These are phyloP conservation scores for Galleria mellonella DNA, from an alignment of 1,140 invertebrate genomes.

Conservation along the genomic window DNA sequence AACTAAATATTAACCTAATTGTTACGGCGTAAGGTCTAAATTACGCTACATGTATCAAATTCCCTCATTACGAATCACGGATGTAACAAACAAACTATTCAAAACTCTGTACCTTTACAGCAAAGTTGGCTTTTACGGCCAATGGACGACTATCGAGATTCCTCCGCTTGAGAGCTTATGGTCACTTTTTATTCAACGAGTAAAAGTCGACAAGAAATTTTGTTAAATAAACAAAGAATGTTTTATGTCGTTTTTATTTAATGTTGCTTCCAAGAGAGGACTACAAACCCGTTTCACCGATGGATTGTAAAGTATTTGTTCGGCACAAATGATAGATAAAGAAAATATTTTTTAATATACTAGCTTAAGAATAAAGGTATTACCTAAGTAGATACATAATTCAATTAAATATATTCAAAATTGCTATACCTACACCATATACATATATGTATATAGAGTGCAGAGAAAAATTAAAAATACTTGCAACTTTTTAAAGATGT, in stretches of 20 bases:
- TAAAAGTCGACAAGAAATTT: slow-evolving; percentile 23
- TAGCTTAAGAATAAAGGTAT: too few species aligned
- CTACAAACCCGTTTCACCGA: neutral
- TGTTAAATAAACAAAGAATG: slow-evolving; percentile 21
- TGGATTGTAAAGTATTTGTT: too few species aligned
- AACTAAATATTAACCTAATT: slow-evolving; percentile 21
- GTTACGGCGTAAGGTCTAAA: neutral
- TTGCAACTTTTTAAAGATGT: too few species aligned
- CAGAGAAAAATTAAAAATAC: too few species aligned
- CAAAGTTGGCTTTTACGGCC: slow-evolving; percentile 56
- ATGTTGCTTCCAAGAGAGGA: neutral
- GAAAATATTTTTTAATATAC: too few species aligned
- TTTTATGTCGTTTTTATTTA: slow-evolving; percentile 8
- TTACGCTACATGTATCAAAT: slow-evolving; percentile 4
- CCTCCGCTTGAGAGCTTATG: slow-evolving; percentile 36
- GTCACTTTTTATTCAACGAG: slow-evolving; percentile 34
- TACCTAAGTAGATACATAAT: too few species aligned
- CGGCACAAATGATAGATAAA: too few species aligned
- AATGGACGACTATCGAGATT: slow-evolving; percentile 43
- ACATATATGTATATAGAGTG: too few species aligned
- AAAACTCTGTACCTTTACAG: slow-evolving; percentile 66
- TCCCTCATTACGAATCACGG: slow-evolving; percentile 68
- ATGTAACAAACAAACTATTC: slow-evolving; percentile 69
- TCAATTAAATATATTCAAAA: too few species aligned
- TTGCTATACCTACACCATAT: too few species aligned